Percentiles rank a stretch among this genome's conserved stretches.
phyloP scores from a whole-genome alignment of 1,140 invertebrate genomes.

The Tetragnatha versicolor region DNA sequence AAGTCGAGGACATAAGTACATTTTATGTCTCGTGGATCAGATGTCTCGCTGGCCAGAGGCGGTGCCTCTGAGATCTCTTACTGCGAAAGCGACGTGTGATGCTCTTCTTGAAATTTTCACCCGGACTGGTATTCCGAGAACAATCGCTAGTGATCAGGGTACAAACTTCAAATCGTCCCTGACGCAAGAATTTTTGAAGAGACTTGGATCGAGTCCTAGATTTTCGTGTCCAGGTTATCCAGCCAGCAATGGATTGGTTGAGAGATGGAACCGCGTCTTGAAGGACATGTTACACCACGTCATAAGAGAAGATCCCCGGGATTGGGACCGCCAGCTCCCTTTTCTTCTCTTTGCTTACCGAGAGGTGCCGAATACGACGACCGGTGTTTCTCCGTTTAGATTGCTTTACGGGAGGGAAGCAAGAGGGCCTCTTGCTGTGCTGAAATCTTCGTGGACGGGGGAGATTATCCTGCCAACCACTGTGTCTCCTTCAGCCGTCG shows the following conservation, averaged over 20 bases:
- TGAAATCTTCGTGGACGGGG: background rate
- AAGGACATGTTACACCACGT: conserved; percentile 5
- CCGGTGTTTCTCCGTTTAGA: background rate
- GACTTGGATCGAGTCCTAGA: background rate
- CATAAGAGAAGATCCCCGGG: background rate
- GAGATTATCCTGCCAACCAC: background rate
- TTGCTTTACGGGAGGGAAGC: background rate
- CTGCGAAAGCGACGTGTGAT: background rate
- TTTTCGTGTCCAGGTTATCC: background rate
- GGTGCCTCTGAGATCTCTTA: background rate
- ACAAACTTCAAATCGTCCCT: conserved; percentile 10
- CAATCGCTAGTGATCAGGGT: background rate
- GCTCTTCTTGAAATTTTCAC: background rate
- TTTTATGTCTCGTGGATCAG: conserved; percentile 10
- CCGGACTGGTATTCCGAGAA: background rate
- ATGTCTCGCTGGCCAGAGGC: background rate
- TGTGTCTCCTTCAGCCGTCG: background rate
- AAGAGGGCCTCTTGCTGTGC: background rate
- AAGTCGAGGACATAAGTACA: background rate
- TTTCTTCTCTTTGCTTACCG: background rate
- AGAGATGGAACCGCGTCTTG: background rate
- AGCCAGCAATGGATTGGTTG: background rate
- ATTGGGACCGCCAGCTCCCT: background rate
- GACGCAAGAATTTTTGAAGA: background rate
- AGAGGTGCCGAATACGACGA: background rate